A percentile compares a stretch with the other conserved stretches of the same genome.
These are phyloP conservation scores for Drosophila truncata DNA, from an alignment of 1,140 invertebrate genomes.

Conservation along the genomic window DNA sequence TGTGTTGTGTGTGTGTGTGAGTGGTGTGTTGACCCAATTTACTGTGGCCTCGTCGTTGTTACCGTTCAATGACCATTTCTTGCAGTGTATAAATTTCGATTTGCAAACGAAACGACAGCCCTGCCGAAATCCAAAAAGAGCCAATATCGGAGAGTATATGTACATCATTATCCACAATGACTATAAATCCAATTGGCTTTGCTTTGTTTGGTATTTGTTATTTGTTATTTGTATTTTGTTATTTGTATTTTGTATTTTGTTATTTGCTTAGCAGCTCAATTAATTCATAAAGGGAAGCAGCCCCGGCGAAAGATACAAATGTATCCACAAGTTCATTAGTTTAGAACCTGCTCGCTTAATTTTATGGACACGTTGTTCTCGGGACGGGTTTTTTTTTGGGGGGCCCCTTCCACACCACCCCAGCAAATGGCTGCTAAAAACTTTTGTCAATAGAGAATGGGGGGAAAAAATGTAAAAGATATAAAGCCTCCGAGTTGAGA, in stretches of 20 bases:
- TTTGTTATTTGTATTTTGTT: slow-evolving; percentile 3
- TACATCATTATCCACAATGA: slow-evolving; percentile 26
- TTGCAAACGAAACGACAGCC: slow-evolving; percentile 20
- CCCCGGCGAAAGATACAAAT: slow-evolving; percentile 15
- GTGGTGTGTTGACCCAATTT: slow-evolving; percentile 64
- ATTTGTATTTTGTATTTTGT: slow-evolving; percentile 3
- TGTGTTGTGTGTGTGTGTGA: slow-evolving; percentile 3
- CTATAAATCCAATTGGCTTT: slow-evolving; percentile 25
- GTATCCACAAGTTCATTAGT: slow-evolving; percentile 29
- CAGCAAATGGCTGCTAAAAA: slow-evolving; percentile 40
- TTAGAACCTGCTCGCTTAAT: slow-evolving; percentile 38
- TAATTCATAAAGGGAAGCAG: slow-evolving; percentile 45
- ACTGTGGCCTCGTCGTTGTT: slow-evolving; percentile 43
- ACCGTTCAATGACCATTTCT: slow-evolving; percentile 51
- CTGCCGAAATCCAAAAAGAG: neutral
- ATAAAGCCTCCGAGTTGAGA: slow-evolving; percentile 11
- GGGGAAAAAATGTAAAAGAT: slow-evolving; percentile 15
- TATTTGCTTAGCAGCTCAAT: slow-evolving; percentile 36
- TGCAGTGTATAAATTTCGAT: slow-evolving; percentile 43
- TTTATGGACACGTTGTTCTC: slow-evolving; percentile 53
- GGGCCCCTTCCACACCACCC: neutral
- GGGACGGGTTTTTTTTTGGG: slow-evolving; percentile 15
- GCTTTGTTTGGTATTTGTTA: slow-evolving; percentile 10
- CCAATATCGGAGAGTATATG: neutral
- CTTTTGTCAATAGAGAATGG: slow-evolving; percentile 58